Evolutionary conservation across 2,888 invertebrate genomes (phyloP).

Genomic region (Hipparchia semele): DNA sequence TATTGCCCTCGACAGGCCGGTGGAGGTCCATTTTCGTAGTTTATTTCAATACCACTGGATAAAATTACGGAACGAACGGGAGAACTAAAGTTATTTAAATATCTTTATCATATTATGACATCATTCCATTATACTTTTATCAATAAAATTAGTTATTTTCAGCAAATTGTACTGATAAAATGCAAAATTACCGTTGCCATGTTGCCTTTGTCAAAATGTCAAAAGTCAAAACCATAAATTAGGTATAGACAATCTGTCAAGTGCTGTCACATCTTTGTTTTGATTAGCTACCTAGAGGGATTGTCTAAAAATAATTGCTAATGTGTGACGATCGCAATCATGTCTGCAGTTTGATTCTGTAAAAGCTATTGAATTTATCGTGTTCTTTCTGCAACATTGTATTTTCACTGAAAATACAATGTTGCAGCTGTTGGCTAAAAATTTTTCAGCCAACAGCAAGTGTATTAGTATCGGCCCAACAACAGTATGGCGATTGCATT

Average conservation of each 20-base stretch:
- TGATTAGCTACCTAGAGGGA: too few relatives aligned
- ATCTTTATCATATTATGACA: neutral
- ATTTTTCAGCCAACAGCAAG: too few relatives aligned
- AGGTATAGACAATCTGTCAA: neutral
- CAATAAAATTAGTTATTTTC: neutral
- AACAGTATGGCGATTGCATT: too few relatives aligned
- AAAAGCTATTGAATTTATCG: too few relatives aligned
- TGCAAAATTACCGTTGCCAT: constrained; percentile 34
- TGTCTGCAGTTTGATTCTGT: too few relatives aligned
- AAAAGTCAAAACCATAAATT: too few relatives aligned
- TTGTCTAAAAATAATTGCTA: too few relatives aligned
- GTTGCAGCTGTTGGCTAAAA: too few relatives aligned
- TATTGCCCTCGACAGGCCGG: constrained; percentile 75
- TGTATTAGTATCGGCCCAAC: too few relatives aligned
- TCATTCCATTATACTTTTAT: neutral
- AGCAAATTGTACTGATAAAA: neutral
- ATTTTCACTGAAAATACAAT: too few relatives aligned
- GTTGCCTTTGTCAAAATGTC: constrained; percentile 10
- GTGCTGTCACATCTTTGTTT: neutral
- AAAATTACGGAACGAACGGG: neutral
- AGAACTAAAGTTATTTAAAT: neutral
- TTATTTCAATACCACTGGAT: neutral
- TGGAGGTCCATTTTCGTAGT: constrained; percentile 71
- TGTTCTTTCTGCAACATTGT: too few relatives aligned
- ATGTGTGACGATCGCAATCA: too few relatives aligned